Percentiles rank a stretch among this genome's conserved stretches.
Conservation (phyloP, 2,888 invertebrate species). For the Drepanosiphum platanoidis region DNA sequence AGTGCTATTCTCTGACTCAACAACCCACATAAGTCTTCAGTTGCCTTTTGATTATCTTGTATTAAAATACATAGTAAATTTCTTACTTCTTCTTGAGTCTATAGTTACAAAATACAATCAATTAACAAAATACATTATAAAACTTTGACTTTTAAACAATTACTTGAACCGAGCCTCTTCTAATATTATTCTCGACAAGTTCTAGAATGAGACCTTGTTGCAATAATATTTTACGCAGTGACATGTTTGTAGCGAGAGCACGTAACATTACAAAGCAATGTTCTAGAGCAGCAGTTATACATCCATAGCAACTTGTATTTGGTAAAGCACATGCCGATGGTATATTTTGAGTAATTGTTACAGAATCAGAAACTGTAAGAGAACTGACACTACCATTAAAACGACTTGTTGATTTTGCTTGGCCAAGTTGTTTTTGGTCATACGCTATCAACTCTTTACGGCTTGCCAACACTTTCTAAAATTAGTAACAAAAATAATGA, state of each 20-base stretch:
- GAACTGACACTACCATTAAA: slow-evolving; percentile 53
- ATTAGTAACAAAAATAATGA: slow-evolving; percentile 14
- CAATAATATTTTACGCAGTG: slow-evolving; percentile 80
- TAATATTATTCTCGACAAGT: slow-evolving; percentile 87
- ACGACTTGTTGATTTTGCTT: slow-evolving; percentile 56
- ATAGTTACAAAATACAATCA: slow-evolving; percentile 61
- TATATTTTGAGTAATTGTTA: slow-evolving; percentile 59
- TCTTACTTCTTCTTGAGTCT: slow-evolving; percentile 89
- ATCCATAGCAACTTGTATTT: slow-evolving; percentile 77
- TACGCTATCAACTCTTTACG: slow-evolving; percentile 90
- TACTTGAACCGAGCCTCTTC: slow-evolving; percentile 83
- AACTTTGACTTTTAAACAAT: slow-evolving; percentile 52
- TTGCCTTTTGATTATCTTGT: slow-evolving; percentile 83
- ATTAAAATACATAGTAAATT: slow-evolving; percentile 89
- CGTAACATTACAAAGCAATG: slow-evolving; percentile 91
- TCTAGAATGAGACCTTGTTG: slow-evolving; percentile 89
- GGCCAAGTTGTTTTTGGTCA: slow-evolving; percentile 83
- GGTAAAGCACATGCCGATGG: slow-evolving; percentile 56
- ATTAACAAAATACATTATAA: not conserved
- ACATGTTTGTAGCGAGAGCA: slow-evolving; percentile 84
- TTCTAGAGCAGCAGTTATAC: slow-evolving; percentile 89
- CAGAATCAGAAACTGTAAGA: slow-evolving; percentile 50
- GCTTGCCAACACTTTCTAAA: slow-evolving; percentile 88
- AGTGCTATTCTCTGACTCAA: slow-evolving; percentile 86
- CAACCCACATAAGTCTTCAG: slow-evolving; percentile 83